Evolutionary conservation across 2,113 vertebrate species (phyloP).

Genomic region (Charadrius vociferus): DNA sequence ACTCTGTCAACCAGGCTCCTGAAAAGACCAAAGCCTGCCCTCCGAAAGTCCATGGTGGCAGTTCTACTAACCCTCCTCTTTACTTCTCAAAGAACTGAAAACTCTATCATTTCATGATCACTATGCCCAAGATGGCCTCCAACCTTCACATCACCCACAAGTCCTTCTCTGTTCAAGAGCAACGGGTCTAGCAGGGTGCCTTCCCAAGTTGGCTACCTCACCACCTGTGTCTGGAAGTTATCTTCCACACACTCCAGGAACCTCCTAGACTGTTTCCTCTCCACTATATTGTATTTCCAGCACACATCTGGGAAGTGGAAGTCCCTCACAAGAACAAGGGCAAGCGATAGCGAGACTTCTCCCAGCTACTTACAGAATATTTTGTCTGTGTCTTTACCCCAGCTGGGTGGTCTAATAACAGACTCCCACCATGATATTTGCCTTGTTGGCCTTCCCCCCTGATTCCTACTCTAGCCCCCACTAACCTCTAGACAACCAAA

Average conservation of each 20-base stretch:
- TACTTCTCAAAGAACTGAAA: neutral
- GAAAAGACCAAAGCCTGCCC: neutral
- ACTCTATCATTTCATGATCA: neutral
- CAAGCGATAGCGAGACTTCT: neutral
- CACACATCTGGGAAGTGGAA: neutral
- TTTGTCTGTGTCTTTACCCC: neutral
- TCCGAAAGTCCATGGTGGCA: neutral
- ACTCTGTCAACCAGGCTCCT: neutral
- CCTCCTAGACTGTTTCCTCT: neutral
- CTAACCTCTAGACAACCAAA: neutral
- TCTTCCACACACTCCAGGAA: neutral
- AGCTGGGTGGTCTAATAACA: neutral
- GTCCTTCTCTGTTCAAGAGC: neutral
- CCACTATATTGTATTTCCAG: neutral
- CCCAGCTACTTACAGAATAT: neutral
- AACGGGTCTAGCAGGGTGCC: neutral
- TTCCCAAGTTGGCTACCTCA: neutral
- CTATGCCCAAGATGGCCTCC: neutral
- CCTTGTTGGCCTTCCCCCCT: neutral
- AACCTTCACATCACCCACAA: neutral
- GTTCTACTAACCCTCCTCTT: neutral
- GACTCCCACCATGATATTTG: neutral
- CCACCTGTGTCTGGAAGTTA: neutral
- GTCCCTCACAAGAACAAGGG: neutral
- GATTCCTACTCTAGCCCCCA: neutral